Conservation (phyloP, 2,113 vertebrate genomes). For the Hemiprocne comata region DNA sequence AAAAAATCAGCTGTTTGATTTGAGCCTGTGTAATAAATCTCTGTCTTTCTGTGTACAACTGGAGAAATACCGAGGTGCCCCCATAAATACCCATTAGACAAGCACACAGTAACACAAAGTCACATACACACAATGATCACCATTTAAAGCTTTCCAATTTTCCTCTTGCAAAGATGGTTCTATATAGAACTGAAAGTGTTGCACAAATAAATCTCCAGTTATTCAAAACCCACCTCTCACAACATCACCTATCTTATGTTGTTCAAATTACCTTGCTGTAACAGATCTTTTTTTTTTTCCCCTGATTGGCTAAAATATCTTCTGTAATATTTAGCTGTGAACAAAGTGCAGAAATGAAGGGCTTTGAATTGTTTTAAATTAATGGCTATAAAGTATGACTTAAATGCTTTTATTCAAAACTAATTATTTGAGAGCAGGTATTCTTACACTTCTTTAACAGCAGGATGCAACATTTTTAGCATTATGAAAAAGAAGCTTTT, state of each 20-base stretch:
- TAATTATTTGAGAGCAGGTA: constrained; percentile 63
- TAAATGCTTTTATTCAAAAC: constrained; percentile 58
- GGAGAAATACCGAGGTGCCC: background rate
- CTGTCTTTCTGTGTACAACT: background rate
- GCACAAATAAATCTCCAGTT: constrained; percentile 28
- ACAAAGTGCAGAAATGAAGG: constrained; percentile 64
- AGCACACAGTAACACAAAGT: background rate
- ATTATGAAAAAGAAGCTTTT: constrained; percentile 73
- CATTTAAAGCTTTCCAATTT: constrained; percentile 2
- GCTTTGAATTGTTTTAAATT: constrained; percentile 56
- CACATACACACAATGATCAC: background rate
- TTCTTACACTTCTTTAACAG: constrained; percentile 68
- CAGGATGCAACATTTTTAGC: constrained; percentile 66
- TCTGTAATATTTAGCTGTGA: constrained; percentile 46
- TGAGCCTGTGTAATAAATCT: background rate
- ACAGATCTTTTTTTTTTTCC: background rate
- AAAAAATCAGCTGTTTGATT: background rate
- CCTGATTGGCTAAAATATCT: constrained; percentile 53
- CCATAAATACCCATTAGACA: background rate
- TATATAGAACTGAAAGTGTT: background rate
- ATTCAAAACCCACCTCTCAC: background rate
- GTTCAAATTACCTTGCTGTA: constrained; percentile 17
- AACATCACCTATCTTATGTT: constrained; percentile 28
- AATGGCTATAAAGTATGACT: constrained; percentile 49
- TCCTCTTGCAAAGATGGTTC: background rate